Conservation (phyloP, 2,888 invertebrate genomes). For the Nomada hirtipes region DNA sequence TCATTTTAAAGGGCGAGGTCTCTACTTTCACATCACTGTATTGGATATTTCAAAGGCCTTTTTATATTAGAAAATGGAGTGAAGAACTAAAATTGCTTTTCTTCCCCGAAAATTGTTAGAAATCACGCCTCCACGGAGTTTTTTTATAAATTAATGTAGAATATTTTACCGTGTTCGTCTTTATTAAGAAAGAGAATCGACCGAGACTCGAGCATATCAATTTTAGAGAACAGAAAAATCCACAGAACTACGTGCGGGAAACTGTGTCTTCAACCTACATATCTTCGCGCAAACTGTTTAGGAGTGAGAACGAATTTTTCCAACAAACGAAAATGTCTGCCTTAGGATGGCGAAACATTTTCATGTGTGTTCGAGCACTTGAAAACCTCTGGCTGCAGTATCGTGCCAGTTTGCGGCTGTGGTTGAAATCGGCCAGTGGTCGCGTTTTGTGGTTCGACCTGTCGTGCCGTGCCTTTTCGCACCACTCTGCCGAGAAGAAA, state of each 20-base stretch:
- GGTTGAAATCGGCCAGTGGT: constrained; percentile 53
- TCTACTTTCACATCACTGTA: too few relatives aligned
- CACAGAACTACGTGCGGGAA: background rate
- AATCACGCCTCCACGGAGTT: too few relatives aligned
- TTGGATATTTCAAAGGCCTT: too few relatives aligned
- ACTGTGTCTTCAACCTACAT: background rate
- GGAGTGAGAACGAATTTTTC: constrained; percentile 39
- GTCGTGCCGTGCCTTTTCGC: constrained; percentile 56
- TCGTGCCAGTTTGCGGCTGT: constrained; percentile 41
- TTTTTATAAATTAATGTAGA: background rate
- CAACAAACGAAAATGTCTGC: constrained; percentile 45
- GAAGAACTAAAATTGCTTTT: too few relatives aligned
- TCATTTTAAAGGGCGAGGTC: too few relatives aligned
- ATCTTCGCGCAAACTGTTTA: background rate
- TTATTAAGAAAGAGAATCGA: background rate
- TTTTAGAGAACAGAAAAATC: background rate
- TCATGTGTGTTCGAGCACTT: constrained; percentile 28
- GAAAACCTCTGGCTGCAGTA: constrained; percentile 32
- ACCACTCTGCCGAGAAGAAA: constrained; percentile 24
- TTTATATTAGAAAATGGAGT: too few relatives aligned
- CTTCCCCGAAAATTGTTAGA: too few relatives aligned
- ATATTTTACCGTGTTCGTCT: background rate
- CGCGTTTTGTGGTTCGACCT: constrained; percentile 54
- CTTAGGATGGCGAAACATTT: constrained; percentile 23
- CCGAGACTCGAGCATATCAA: background rate